Conservation (phyloP, 2,797 vertebrate genomes). For the Ceyx erithaca region DNA sequence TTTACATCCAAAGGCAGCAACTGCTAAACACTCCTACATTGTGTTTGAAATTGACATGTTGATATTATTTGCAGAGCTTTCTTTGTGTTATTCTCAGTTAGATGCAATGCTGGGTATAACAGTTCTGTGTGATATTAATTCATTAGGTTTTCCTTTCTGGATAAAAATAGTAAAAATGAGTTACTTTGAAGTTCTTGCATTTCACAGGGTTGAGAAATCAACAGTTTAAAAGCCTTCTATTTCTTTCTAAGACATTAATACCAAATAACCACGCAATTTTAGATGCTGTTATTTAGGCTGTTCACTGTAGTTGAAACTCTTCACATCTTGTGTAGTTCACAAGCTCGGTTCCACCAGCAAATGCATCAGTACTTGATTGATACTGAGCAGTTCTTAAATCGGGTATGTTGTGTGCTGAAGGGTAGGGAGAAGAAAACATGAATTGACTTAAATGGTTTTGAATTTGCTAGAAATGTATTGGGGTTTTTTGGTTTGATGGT, state of each 20-base stretch:
- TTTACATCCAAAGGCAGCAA: background rate
- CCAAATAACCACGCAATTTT: background rate
- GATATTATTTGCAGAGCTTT: background rate
- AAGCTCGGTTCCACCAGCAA: background rate
- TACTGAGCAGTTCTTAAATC: background rate
- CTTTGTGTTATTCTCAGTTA: background rate
- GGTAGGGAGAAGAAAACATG: accelerated
- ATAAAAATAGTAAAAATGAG: background rate
- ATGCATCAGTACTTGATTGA: background rate
- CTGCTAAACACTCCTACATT: background rate
- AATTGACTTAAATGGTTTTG: background rate
- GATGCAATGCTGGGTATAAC: background rate
- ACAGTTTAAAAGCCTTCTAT: background rate
- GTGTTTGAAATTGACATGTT: background rate
- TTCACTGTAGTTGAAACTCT: background rate
- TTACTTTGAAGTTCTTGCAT: background rate
- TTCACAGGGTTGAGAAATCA: background rate
- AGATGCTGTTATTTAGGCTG: background rate
- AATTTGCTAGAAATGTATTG: background rate
- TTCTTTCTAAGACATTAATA: background rate
- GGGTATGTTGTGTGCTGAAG: background rate
- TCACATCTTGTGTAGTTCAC: accelerated
- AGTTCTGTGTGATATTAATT: background rate
- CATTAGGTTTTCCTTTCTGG: background rate
- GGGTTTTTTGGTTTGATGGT: background rate